Percentiles rank a stretch among this genome's conserved stretches.
phyloP scores from a whole-genome alignment of 2,797 vertebrate genomes.

The Epinephelus coioides region DNA sequence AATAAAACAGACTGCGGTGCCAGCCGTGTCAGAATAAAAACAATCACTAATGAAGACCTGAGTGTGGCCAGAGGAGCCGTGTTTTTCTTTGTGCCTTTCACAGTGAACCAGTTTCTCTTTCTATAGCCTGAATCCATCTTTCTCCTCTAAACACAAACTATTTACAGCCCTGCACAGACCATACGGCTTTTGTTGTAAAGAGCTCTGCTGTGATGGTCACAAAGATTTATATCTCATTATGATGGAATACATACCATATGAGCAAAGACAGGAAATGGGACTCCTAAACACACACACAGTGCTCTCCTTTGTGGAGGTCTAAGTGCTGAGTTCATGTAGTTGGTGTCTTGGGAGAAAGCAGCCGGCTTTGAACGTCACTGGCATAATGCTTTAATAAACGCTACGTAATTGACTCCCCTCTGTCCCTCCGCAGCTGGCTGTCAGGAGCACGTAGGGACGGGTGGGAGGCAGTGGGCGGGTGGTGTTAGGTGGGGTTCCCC shows the following conservation, averaged over 20 bases:
- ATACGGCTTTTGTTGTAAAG: not conserved
- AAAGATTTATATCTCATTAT: slow-evolving; percentile 50
- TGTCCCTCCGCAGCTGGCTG: slow-evolving; percentile 1
- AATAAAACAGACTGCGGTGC: slow-evolving; percentile 17
- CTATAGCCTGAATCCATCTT: not conserved
- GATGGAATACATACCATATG: slow-evolving; percentile 44
- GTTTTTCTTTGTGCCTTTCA: not conserved
- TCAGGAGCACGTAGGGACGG: slow-evolving; percentile 8
- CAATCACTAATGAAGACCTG: not conserved
- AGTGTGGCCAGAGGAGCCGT: not conserved
- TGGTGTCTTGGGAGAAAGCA: slow-evolving; percentile 30
- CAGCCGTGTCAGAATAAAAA: slow-evolving; percentile 2
- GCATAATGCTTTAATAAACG: slow-evolving; percentile 64
- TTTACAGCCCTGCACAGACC: slow-evolving; percentile 4
- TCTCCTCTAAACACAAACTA: not conserved
- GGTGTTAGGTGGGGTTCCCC: not conserved
- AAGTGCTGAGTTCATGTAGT: slow-evolving; percentile 41
- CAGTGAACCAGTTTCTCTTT: too few species aligned
- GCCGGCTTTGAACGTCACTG: slow-evolving; percentile 43
- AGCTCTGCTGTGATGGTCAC: slow-evolving; percentile 27
- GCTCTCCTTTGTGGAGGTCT: slow-evolving; percentile 46
- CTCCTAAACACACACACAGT: slow-evolving; percentile 37
- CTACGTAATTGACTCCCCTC: slow-evolving; percentile 30
- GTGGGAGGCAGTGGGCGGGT: not conserved
- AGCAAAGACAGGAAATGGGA: slow-evolving; percentile 10